Conservation (phyloP, 2,797 vertebrate species). For the Pantherophis alleghaniensis region DNA sequence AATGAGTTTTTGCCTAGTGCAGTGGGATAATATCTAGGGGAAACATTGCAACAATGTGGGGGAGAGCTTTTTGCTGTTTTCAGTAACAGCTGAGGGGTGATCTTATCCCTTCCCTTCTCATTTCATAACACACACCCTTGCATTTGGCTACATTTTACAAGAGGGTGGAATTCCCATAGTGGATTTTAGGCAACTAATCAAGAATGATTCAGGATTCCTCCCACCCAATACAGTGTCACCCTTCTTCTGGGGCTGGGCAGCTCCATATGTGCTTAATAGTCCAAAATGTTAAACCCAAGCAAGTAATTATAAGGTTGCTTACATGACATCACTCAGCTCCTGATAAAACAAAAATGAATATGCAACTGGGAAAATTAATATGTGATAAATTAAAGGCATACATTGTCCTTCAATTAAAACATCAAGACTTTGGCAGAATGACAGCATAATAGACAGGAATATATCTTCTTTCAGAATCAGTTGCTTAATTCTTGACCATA, state of each 20-base stretch:
- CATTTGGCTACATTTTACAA: neutral
- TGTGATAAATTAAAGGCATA: neutral
- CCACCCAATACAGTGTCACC: conserved; percentile 44
- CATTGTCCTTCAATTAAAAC: neutral
- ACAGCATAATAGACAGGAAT: neutral
- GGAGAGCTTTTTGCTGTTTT: conserved; percentile 59
- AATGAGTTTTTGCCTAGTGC: neutral
- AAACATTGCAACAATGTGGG: conserved; percentile 72
- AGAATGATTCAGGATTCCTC: conserved; percentile 51
- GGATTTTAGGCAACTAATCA: conserved; percentile 49
- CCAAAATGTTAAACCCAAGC: neutral
- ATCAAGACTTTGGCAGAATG: neutral
- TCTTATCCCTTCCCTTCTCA: neutral
- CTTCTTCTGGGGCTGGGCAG: conserved; percentile 57
- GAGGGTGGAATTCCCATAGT: conserved; percentile 57
- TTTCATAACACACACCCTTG: conserved; percentile 22
- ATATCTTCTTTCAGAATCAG: neutral
- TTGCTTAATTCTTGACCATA: neutral
- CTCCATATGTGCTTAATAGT: conserved; percentile 45
- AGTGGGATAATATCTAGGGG: conserved; percentile 46
- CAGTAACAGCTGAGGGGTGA: conserved; percentile 66
- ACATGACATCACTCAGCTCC: neutral
- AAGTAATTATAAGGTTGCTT: neutral
- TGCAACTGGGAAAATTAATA: neutral
- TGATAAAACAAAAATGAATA: neutral